Conservation (phyloP, 1,140 invertebrate genomes). For the Drosophila paulistorum region DNA sequence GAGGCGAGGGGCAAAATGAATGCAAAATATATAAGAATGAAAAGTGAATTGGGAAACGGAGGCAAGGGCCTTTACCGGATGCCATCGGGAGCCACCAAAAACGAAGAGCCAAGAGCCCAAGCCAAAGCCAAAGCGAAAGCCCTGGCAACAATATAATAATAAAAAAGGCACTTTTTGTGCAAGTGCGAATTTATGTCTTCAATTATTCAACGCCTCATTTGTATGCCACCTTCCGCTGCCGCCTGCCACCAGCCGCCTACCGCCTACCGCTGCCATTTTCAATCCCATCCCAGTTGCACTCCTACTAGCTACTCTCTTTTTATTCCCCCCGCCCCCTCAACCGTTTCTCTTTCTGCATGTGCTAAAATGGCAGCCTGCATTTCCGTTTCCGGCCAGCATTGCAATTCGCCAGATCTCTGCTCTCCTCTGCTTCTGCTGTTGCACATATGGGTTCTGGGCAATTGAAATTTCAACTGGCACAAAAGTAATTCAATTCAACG, state of each 20-base stretch:
- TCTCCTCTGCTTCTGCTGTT: conserved; percentile 21
- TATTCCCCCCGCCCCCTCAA: not conserved
- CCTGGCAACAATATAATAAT: conserved; percentile 51
- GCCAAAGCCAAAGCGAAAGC: not conserved
- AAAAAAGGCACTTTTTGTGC: conserved; percentile 59
- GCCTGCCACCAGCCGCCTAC: not conserved
- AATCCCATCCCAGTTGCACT: not conserved
- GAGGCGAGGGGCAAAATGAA: conserved; percentile 8
- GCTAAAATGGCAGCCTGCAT: conserved; percentile 79
- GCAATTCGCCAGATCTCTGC: conserved; percentile 39
- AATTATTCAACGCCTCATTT: conserved; percentile 81
- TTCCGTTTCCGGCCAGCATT: conserved; percentile 73
- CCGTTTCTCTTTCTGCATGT: conserved; percentile 27
- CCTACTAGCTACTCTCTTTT: not conserved
- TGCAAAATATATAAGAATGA: conserved; percentile 65
- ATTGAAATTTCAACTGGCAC: conserved; percentile 80
- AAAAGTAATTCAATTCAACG: conserved; percentile 81
- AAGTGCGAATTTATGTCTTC: conserved; percentile 81
- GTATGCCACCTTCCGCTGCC: conserved; percentile 50
- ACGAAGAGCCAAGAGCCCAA: not conserved
- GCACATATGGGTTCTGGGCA: conserved; percentile 70
- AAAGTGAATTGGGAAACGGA: conserved; percentile 58
- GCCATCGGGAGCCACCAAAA: conserved; percentile 10
- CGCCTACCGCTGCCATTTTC: not conserved
- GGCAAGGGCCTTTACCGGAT: conserved; percentile 17